Evolutionary conservation across 2,797 vertebrate genomes (phyloP).

Genomic region (Channa striata): DNA sequence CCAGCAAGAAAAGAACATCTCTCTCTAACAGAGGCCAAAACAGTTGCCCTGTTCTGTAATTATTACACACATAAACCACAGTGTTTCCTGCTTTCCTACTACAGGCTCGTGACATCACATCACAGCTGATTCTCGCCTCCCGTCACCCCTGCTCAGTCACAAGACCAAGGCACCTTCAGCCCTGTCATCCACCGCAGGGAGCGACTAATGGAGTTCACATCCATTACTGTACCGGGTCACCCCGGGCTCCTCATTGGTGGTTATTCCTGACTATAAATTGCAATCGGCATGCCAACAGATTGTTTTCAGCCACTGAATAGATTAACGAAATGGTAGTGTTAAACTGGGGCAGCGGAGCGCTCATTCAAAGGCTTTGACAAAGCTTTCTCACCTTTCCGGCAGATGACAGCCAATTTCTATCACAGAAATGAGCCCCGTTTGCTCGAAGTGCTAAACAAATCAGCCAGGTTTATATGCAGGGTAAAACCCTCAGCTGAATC

Average conservation of each 20-base stretch:
- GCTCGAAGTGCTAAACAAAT: conserved; percentile 54
- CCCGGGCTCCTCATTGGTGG: conserved; percentile 57
- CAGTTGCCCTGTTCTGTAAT: conserved; percentile 21
- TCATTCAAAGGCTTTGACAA: conserved; percentile 20
- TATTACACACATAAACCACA: conserved; percentile 32
- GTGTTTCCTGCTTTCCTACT: conserved; percentile 27
- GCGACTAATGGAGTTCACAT: conserved; percentile 59
- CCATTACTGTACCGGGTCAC: conserved; percentile 23
- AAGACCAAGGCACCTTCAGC: conserved; percentile 20
- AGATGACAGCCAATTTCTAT: conserved; percentile 27
- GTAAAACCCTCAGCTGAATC: conserved; percentile 36
- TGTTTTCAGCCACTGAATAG: conserved; percentile 47
- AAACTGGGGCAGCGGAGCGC: conserved; percentile 16
- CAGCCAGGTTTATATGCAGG: conserved; percentile 30
- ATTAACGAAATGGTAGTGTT: conserved; percentile 47
- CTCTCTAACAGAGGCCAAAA: conserved; percentile 33
- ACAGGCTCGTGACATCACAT: conserved; percentile 34
- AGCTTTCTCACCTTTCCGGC: conserved; percentile 42
- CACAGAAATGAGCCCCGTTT: conserved; percentile 42
- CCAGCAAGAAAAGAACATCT: conserved; percentile 50
- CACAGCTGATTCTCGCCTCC: conserved; percentile 34
- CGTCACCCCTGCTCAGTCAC: conserved; percentile 21
- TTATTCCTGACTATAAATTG: conserved; percentile 47
- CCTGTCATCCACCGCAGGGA: conserved; percentile 18
- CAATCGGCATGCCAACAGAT: conserved; percentile 38